These are phyloP conservation scores for Harpalus rufipes DNA, from an alignment of 2,888 invertebrate species.

Conservation along the genomic window DNA sequence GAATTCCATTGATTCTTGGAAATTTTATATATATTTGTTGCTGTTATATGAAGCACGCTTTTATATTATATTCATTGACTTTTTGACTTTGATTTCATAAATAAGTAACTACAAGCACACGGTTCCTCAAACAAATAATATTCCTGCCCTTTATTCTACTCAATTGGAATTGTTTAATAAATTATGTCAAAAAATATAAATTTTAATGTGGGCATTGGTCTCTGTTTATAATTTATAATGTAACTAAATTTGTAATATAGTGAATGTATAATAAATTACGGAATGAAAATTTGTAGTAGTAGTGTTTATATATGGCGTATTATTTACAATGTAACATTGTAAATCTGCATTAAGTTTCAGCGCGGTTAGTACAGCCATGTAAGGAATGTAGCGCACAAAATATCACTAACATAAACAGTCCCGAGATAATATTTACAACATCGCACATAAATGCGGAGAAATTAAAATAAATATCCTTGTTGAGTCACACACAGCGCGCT, in stretches of 20 bases:
- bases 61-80: too few relatives aligned
- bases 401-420: conserved; percentile 15
- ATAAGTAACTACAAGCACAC: too few relatives aligned
- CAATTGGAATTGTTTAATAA: background rate
- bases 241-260: background rate
- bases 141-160: background rate
- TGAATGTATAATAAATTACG: background rate
- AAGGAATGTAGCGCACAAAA: conserved; percentile 19
- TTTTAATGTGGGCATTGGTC: background rate
- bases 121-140: too few relatives aligned
- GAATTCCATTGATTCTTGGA: background rate
- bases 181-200: background rate
- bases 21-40: too few relatives aligned
- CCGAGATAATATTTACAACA: conserved; percentile 26
- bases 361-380: background rate
- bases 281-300: background rate
- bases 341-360: conserved; percentile 6
- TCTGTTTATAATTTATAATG: background rate
- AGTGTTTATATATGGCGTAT: background rate
- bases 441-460: conserved; percentile 1
- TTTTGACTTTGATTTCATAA: too few relatives aligned
- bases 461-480: conserved; percentile 22
- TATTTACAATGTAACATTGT: conserved; percentile 3
- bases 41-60: too few relatives aligned
- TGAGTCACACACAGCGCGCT: background rate